Conservation (phyloP, 2,113 vertebrate genomes). For the Rhineura floridana region DNA sequence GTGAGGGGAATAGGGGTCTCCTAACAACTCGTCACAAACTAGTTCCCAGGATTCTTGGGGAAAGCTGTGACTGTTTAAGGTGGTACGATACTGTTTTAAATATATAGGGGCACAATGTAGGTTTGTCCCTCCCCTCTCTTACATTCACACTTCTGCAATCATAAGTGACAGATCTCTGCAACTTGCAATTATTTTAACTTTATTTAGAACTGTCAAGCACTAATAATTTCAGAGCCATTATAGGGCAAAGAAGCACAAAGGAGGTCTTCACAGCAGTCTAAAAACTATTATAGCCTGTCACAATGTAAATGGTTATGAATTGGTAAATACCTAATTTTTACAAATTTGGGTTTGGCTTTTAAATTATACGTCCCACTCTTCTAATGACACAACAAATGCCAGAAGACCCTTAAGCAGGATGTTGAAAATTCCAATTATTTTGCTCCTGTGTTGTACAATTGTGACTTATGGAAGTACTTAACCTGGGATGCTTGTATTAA, state of each 20-base stretch:
- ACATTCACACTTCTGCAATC: constrained; percentile 44
- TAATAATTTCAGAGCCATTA: constrained; percentile 64
- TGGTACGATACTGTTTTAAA: too few species aligned
- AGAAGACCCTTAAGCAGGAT: constrained; percentile 21
- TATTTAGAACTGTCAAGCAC: constrained; percentile 68
- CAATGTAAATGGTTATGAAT: constrained; percentile 53
- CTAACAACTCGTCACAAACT: too few species aligned
- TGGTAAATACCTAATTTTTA: constrained; percentile 46
- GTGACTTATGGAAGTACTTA: constrained; percentile 24
- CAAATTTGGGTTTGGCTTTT: constrained; percentile 52
- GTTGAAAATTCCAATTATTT: constrained; percentile 30
- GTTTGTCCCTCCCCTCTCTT: constrained; percentile 50
- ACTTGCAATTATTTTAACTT: constrained; percentile 69
- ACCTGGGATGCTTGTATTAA: background rate
- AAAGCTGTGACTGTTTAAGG: too few species aligned
- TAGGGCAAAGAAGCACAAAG: constrained; percentile 49
- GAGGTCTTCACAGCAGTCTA: constrained; percentile 57
- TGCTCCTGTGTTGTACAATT: constrained; percentile 23
- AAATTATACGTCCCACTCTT: constrained; percentile 29
- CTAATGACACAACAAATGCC: constrained; percentile 23
- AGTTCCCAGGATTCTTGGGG: too few species aligned
- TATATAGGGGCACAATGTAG: too few species aligned
- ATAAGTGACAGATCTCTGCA: constrained; percentile 71
- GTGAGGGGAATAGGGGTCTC: too few species aligned
- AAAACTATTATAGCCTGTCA: constrained; percentile 56